phyloP scores from a whole-genome alignment of 64 coral and sea anemone species.

The Trachythela sp. region DNA sequence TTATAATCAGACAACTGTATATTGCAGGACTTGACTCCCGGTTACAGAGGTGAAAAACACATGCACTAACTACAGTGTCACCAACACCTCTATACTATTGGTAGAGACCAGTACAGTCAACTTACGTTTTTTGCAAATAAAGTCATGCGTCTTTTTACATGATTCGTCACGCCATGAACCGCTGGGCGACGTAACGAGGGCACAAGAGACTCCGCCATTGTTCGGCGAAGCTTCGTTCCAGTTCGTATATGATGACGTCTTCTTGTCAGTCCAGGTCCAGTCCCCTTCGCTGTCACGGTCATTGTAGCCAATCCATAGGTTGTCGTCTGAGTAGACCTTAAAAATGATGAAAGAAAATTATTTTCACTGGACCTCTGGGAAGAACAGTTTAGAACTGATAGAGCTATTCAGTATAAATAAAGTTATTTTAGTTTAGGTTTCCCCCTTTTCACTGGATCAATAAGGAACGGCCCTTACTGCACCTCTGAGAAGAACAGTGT shows the following conservation, averaged over 20 bases:
- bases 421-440: neutral
- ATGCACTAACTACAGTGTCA: too few relatives aligned
- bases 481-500: neutral
- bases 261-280: conserved; percentile 90
- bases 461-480: too few relatives aligned
- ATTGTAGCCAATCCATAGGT: conserved; percentile 98
- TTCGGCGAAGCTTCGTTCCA: conserved; percentile 96
- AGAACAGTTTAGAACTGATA: too few relatives aligned
- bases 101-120: neutral
- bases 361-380: neutral
- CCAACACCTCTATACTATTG: too few relatives aligned
- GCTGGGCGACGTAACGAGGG: conserved; percentile 70
- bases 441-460: too few relatives aligned
- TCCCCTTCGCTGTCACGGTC: conserved; percentile 97
- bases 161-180: conserved; percentile 80
- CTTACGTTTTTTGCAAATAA: conserved; percentile 93
- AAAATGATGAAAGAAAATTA: neutral
- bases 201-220: conserved; percentile 91
- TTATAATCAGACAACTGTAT: too few relatives aligned
- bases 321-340: conserved; percentile 83
- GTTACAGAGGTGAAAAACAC: too few relatives aligned
- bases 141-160: conserved; percentile 68
- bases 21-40: too few relatives aligned
- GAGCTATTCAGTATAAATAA: too few relatives aligned
- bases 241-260: conserved; percentile 97